phyloP scores from a whole-genome alignment of 2,888 invertebrate species.

The Heteromyza rotundicornis region DNA sequence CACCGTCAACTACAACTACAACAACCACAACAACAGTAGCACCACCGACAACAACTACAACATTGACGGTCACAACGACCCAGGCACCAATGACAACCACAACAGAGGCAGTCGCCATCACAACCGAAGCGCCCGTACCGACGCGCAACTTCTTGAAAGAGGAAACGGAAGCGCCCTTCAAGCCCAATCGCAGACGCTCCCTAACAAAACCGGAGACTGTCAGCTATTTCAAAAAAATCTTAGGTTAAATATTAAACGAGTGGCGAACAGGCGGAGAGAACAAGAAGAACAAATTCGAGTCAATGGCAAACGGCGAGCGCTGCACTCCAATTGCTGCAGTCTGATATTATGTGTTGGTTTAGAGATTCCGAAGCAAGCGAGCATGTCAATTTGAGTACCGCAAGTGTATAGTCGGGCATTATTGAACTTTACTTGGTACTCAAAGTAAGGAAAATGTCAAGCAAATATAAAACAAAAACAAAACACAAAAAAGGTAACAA shows the following conservation, averaged over 20 bases:
- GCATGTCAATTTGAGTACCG: slow-evolving; percentile 2
- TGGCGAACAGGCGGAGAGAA: too few relatives aligned
- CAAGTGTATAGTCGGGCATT: not conserved
- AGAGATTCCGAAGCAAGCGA: not conserved
- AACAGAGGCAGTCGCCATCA: slow-evolving; percentile 13
- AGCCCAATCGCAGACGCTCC: slow-evolving; percentile 61
- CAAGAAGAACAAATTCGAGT: too few relatives aligned
- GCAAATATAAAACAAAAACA: too few relatives aligned
- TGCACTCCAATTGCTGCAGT: too few relatives aligned
- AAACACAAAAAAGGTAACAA: too few relatives aligned
- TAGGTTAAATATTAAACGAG: slow-evolving; percentile 50
- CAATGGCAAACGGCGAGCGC: too few relatives aligned
- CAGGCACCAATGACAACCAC: not conserved
- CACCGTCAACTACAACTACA: slow-evolving; percentile 23
- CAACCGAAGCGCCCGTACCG: slow-evolving; percentile 31
- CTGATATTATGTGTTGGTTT: not conserved
- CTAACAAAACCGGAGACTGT: slow-evolving; percentile 61
- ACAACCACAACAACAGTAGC: slow-evolving; percentile 23
- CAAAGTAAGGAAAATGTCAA: too few relatives aligned
- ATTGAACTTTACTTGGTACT: too few relatives aligned
- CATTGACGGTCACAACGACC: slow-evolving; percentile 6
- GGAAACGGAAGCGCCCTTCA: slow-evolving; percentile 60
- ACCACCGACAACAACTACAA: slow-evolving; percentile 18
- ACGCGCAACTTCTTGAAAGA: slow-evolving; percentile 60
- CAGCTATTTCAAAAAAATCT: slow-evolving; percentile 62